Conservation (phyloP, 1,140 invertebrate species). For the Drosophila lacteicornis region DNA sequence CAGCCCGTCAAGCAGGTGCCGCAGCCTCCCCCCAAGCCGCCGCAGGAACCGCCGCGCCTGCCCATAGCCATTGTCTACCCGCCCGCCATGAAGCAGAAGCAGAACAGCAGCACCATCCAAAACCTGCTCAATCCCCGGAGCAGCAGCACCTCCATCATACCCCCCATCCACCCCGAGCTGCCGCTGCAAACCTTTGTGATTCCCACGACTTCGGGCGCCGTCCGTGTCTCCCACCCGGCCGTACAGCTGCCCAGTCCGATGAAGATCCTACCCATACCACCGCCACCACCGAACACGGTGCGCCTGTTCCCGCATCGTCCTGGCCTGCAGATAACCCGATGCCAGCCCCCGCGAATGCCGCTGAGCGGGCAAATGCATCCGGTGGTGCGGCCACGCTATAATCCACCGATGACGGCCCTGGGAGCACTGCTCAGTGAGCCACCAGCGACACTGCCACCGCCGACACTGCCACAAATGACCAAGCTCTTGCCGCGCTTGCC, state of each 20-base stretch:
- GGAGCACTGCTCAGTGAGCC: no score
- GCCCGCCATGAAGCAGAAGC: neutral
- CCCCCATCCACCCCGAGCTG: neutral
- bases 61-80: constrained; percentile 66
- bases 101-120: neutral
- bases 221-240: constrained; percentile 1
- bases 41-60: constrained; percentile 10
- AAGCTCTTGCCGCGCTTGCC: neutral
- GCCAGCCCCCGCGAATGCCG: neutral
- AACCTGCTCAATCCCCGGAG: neutral
- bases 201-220: constrained; percentile 20
- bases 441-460: neutral
- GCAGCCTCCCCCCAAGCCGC: neutral
- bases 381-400: neutral
- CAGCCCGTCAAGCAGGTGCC: neutral
- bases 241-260: neutral
- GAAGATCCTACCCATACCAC: neutral
- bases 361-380: neutral
- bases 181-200: constrained; percentile 10
- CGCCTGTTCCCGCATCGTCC: neutral
- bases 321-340: neutral
- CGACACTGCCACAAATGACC: neutral
- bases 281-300: neutral
- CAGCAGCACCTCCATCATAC: no score
- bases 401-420: neutral